These are phyloP conservation scores for Smutsia gigantea DNA, from an alignment of 2,797 vertebrate genomes.

Conservation along the genomic window DNA sequence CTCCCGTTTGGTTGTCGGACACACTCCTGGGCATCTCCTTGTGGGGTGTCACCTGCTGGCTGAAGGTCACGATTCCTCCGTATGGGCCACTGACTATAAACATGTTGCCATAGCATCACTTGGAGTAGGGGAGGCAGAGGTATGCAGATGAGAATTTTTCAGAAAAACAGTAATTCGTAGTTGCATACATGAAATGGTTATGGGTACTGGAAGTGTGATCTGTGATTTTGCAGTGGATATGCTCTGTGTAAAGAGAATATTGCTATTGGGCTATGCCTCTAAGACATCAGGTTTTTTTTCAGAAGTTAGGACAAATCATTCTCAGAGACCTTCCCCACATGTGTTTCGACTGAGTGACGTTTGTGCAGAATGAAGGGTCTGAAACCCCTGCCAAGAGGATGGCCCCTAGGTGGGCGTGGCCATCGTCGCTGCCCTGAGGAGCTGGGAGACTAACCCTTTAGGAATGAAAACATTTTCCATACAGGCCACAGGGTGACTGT, in stretches of 20 bases:
- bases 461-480: background rate
- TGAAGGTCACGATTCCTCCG: accelerated
- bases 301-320: accelerated
- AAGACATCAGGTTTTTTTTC: background rate
- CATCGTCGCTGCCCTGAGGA: accelerated
- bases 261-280: accelerated
- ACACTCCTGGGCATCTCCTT: accelerated
- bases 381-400: background rate
- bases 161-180: accelerated
- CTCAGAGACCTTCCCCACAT: accelerated
- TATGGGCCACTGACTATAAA: accelerated
- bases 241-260: accelerated
- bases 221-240: accelerated
- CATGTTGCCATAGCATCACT: accelerated
- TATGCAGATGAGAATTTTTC: accelerated
- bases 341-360: accelerated
- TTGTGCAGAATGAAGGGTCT: background rate
- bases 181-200: accelerated
- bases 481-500: accelerated
- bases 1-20: accelerated
- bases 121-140: background rate
- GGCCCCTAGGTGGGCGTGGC: accelerated
- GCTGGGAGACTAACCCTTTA: accelerated
- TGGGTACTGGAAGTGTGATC: accelerated
- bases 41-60: accelerated